A percentile compares a stretch with the other conserved stretches of the same genome.
Evolutionary conservation across 2,888 invertebrate species (phyloP).

Genomic region (Petrophora chlorosata): DNA sequence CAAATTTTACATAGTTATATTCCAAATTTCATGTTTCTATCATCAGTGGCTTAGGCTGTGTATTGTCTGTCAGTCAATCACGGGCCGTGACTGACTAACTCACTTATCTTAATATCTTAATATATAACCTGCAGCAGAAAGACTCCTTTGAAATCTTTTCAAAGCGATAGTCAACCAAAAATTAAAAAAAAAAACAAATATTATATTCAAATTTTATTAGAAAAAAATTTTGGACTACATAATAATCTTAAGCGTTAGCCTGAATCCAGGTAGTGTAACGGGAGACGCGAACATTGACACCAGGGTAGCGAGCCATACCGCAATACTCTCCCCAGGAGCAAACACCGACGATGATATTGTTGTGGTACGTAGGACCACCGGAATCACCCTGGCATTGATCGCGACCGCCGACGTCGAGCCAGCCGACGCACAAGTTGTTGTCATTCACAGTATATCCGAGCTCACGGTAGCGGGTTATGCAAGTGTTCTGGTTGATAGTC

Average conservation of each 20-base stretch:
- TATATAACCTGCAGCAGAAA: too few relatives aligned
- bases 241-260: constrained; percentile 41
- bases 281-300: constrained; percentile 55
- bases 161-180: too few relatives aligned
- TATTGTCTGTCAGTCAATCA: too few relatives aligned
- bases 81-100: too few relatives aligned
- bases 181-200: too few relatives aligned
- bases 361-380: constrained; percentile 64
- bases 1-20: too few relatives aligned
- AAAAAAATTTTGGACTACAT: background rate
- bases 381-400: constrained; percentile 66
- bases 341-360: constrained; percentile 51
- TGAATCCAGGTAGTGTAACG: constrained; percentile 54
- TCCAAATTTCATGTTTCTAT: too few relatives aligned
- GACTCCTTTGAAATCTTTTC: too few relatives aligned
- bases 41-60: too few relatives aligned
- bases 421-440: constrained; percentile 51
- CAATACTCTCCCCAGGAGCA: constrained; percentile 50
- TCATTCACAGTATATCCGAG: constrained; percentile 32
- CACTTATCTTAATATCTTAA: too few relatives aligned
- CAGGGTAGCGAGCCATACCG: constrained; percentile 45
- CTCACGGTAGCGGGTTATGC: constrained; percentile 36
- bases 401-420: constrained; percentile 61
- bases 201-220: too few relatives aligned
- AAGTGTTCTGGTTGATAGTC: constrained; percentile 43